Conservation (phyloP, 37 sponge, comb jelly and placozoan genomes). For the Ianthella basta region DNA sequence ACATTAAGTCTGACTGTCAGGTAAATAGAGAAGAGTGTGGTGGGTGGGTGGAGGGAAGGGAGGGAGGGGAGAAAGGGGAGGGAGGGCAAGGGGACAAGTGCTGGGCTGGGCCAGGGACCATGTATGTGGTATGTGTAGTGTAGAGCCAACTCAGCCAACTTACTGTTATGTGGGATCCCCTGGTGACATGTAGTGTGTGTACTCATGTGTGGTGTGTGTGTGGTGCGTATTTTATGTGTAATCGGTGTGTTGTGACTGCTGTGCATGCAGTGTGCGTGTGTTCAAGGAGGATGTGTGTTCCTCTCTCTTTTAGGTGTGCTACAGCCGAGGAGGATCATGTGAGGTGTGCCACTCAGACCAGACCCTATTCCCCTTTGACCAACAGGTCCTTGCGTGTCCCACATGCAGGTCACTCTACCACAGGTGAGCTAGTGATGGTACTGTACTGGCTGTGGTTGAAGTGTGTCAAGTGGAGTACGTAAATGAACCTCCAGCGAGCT, state of each 20-base stretch:
- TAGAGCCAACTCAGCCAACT: background rate
- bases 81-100: too few species aligned
- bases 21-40: constrained; percentile 21
- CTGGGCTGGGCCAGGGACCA: too few species aligned
- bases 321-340: constrained; percentile 48
- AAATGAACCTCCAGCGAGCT: too few species aligned
- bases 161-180: background rate
- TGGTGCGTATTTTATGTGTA: background rate
- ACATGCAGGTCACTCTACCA: constrained; percentile 65
- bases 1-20: constrained; percentile 71
- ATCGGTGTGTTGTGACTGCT: background rate
- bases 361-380: constrained; percentile 74
- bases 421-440: constrained; percentile 36
- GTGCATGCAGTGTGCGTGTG: background rate
- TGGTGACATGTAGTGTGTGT: background rate
- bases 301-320: constrained; percentile 50
- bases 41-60: too few species aligned
- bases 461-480: too few species aligned
- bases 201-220: background rate
- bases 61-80: too few species aligned
- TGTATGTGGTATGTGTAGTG: background rate
- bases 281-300: background rate
- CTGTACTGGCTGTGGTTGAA: background rate
- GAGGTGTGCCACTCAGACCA: constrained; percentile 66
- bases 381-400: constrained; percentile 40